Evolutionary conservation across 2,888 invertebrate genomes (phyloP).

Genomic region (Rosalia funebris): DNA sequence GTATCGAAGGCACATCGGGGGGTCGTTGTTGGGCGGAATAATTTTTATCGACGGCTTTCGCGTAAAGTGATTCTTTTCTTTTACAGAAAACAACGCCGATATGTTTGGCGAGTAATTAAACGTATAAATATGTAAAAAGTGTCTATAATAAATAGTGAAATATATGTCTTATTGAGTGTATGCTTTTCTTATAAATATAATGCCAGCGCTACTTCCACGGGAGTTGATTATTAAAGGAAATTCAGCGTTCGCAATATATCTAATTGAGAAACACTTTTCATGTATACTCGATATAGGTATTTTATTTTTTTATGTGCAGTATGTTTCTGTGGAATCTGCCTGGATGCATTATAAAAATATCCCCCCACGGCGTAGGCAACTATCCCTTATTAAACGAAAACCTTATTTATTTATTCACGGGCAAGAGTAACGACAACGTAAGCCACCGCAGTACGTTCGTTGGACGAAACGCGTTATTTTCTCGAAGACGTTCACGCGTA

Average conservation of each 20-base stretch:
- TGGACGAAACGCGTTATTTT: no score
- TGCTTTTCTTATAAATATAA: conserved; percentile 39
- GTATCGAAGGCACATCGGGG: no score
- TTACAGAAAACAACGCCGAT: conserved; percentile 13
- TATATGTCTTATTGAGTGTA: conserved; percentile 42
- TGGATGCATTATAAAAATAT: no score
- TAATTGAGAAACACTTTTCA: conserved; percentile 40
- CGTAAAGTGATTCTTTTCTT: conserved; percentile 5
- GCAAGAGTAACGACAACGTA: no score
- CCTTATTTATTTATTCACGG: no score
- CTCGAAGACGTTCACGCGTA: no score
- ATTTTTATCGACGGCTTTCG: conserved; percentile 36
- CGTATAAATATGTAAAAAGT: conserved; percentile 45
- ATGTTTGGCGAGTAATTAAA: conserved; percentile 23
- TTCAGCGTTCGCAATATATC: conserved; percentile 28
- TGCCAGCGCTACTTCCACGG: conserved; percentile 29
- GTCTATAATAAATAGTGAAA: conserved; percentile 36
- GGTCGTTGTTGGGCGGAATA: no score
- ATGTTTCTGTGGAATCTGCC: conserved; percentile 39
- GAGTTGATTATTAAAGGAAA: conserved; percentile 11
- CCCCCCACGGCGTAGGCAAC: no score
- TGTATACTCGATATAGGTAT: conserved; percentile 41
- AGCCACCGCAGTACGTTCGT: no score
- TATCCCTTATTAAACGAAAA: no score
- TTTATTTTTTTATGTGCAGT: conserved; percentile 39